These are phyloP conservation scores for Oxygymnocypris stewartii DNA, from an alignment of 2,113 vertebrate genomes.

Conservation along the genomic window DNA sequence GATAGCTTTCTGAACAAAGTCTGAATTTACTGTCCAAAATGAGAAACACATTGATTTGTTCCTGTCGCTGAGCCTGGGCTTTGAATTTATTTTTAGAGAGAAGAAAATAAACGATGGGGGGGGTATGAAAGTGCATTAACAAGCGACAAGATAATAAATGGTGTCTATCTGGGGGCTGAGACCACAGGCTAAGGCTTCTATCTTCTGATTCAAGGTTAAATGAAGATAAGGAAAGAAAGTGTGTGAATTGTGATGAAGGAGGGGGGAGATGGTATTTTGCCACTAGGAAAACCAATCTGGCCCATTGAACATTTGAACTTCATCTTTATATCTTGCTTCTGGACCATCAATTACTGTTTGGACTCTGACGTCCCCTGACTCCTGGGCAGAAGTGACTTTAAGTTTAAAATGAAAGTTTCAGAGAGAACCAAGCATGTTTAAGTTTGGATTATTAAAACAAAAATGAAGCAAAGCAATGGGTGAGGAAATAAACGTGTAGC, in stretches of 20 bases:
- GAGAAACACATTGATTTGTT: conserved; percentile 54
- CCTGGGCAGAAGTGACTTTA: conserved; percentile 57
- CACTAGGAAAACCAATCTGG: conserved; percentile 52
- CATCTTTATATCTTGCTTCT: conserved; percentile 28
- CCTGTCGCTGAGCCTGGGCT: conserved; percentile 50
- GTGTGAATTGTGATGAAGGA: conserved; percentile 51
- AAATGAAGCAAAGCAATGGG: conserved; percentile 28
- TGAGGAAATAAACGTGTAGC: conserved; percentile 35
- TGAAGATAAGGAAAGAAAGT: conserved; percentile 55
- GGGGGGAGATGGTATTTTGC: conserved; percentile 1
- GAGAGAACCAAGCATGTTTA: neutral
- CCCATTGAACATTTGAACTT: conserved; percentile 47
- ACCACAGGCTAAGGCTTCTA: conserved; percentile 49
- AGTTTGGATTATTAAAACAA: neutral
- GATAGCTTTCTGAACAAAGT: conserved; percentile 49
- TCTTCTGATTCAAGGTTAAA: conserved; percentile 64
- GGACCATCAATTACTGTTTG: conserved; percentile 48
- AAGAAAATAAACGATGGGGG: conserved; percentile 6
- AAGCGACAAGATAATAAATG: conserved; percentile 59
- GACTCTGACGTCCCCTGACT: conserved; percentile 38
- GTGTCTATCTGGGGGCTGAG: conserved; percentile 44
- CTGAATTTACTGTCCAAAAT: conserved; percentile 49
- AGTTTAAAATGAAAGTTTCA: conserved; percentile 22
- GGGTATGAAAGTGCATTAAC: conserved; percentile 2
- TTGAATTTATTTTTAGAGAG: conserved; percentile 53